Evolutionary conservation across 2,113 vertebrate species (phyloP), one percentile per base, ranked within the genome.

Genomic region (Hipposideros armiger): DNA sequence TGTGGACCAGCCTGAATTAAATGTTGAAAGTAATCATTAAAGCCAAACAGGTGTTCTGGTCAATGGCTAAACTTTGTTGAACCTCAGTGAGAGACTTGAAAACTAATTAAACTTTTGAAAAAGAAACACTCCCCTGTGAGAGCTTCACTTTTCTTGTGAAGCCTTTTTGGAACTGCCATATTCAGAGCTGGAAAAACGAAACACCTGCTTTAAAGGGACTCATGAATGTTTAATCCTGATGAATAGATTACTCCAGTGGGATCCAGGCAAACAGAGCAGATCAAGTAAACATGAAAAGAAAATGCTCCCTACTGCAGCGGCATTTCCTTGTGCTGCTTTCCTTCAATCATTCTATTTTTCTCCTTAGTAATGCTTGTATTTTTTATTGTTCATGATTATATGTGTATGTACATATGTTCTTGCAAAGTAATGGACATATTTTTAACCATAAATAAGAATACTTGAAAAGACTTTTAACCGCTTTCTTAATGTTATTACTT

Each of bases 211-310:
- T 92, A 70, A 80, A 91, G 50, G 28, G 42, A 94, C 40, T 62
- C 62, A 87, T 95, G 56, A 83, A 96, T 92, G 30, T 87, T 96
- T 81, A 92, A 94, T 96, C 36, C 58, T 91, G 80, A 90, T 90
- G 60, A 92, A 64, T 74, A 84, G 36, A 80, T 90, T 83, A 70
- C n/a, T 92, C 22, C n/a, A 90, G 28, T 95, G 87, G 52, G 80
- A 84, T 77, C 19, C 15, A 64, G 36, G 30, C 13, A 96, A 97
- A 58, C 90, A 83, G 40, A 97, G 22, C 1, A 47, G 7, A 83
- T 20, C 36, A 80, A 84, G 42, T 58, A 90, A 95, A 92, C 56
- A 95, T 42, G 30, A 83, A 95, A 93, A 89, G 73, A 95, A 91
- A 95, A 80, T 67, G 52, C 11, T 88, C 2, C 36, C 10, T 11